These are phyloP conservation scores for Hesperia comma DNA, from an alignment of 2,888 invertebrate species.

Conservation along the genomic window DNA sequence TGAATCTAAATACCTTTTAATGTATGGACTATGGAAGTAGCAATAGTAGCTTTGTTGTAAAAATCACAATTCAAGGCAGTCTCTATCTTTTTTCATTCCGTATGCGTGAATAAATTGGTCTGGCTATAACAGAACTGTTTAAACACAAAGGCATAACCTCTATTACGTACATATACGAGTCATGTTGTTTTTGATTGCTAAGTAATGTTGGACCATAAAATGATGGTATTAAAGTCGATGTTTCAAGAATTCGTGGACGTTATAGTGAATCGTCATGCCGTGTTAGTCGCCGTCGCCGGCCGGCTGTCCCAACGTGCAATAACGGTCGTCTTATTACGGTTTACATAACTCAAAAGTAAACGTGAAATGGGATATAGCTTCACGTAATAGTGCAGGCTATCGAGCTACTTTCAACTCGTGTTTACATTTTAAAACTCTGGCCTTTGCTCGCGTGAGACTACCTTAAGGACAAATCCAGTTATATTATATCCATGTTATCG, in stretches of 20 bases:
- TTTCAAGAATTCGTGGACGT: slow-evolving; percentile 8
- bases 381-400: slow-evolving; percentile 39
- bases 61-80: too few species aligned
- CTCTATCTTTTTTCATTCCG: not conserved
- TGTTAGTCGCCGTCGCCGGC: slow-evolving; percentile 39
- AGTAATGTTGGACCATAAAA: slow-evolving; percentile 18
- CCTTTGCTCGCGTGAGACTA: too few species aligned
- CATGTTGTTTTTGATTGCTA: not conserved
- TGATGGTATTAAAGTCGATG: slow-evolving; percentile 26
- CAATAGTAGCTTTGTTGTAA: too few species aligned
- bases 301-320: slow-evolving; percentile 42
- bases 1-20: too few species aligned
- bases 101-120: slow-evolving; percentile 14
- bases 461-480: too few species aligned
- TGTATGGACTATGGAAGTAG: too few species aligned
- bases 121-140: slow-evolving; percentile 1
- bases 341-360: slow-evolving; percentile 56
- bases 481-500: too few species aligned
- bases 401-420: slow-evolving; percentile 39
- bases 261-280: slow-evolving; percentile 38
- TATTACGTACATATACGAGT: not conserved
- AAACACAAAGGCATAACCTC: not conserved
- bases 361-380: slow-evolving; percentile 44
- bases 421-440: slow-evolving; percentile 12
- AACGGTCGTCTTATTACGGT: slow-evolving; percentile 52